A percentile compares a stretch with the other conserved stretches of the same genome.
Evolutionary conservation across 1,140 invertebrate species (phyloP).

Genomic region (Meloidogyne floridensis): DNA sequence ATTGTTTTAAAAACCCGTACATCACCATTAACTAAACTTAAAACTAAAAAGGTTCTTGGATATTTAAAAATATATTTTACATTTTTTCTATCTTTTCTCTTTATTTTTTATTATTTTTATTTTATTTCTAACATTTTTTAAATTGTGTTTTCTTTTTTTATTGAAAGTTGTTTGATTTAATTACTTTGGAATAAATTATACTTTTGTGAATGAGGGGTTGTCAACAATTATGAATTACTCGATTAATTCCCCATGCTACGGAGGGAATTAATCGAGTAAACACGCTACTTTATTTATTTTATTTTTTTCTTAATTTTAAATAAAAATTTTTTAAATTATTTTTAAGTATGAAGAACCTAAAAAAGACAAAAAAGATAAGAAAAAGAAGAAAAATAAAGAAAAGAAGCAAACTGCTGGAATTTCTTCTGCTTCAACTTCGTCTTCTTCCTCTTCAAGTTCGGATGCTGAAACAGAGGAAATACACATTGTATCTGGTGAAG

Average conservation of each 20-base stretch:
- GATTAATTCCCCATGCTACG: too few species aligned
- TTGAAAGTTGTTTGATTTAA: too few species aligned
- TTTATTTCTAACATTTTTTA: too few species aligned
- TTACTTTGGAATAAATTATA: too few species aligned
- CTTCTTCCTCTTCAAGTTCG: conserved; percentile 34
- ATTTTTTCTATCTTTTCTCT: background rate
- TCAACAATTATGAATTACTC: background rate
- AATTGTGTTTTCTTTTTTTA: too few species aligned
- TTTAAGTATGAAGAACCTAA: conserved; percentile 40
- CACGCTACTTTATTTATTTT: background rate
- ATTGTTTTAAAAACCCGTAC: background rate
- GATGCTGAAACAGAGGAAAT: conserved; percentile 39
- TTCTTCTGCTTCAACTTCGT: background rate
- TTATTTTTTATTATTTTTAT: background rate
- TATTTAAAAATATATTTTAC: background rate
- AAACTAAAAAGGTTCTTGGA: background rate
- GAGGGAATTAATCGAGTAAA: too few species aligned
- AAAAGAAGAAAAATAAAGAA: conserved; percentile 35
- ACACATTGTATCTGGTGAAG: conserved; percentile 25
- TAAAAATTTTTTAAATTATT: conserved; percentile 10
- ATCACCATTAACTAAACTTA: background rate
- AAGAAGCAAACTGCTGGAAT: conserved; percentile 35
- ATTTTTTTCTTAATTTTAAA: conserved; percentile 32
- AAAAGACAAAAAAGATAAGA: conserved; percentile 51
- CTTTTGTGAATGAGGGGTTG: too few species aligned